Percentiles rank a stretch among this genome's conserved stretches.
Evolutionary conservation across 2,888 invertebrate genomes (phyloP).

Genomic region (Villa cingulata): DNA sequence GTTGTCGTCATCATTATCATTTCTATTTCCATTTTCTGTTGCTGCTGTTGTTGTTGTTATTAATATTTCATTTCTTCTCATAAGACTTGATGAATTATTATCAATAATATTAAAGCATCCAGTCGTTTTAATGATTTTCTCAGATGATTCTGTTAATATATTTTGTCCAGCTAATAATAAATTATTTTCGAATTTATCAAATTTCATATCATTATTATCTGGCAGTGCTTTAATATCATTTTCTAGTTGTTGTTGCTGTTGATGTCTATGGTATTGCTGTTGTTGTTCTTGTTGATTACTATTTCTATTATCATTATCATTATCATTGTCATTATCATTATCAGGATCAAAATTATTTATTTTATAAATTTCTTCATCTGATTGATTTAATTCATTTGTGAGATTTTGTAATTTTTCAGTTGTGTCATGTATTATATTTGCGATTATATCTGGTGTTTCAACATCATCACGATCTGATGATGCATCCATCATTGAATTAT

Average conservation of each 20-base stretch:
- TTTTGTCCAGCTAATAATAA: no score
- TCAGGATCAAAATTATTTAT: conserved; percentile 6
- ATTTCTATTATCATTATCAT: no score
- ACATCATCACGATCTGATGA: conserved; percentile 21
- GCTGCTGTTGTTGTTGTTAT: not conserved
- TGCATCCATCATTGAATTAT: conserved; percentile 30
- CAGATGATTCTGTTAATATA: no score
- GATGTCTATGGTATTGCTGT: not conserved
- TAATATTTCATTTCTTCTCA: not conserved
- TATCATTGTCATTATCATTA: not conserved
- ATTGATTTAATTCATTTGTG: conserved; percentile 26
- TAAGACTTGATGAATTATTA: conserved; percentile 9
- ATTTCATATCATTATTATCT: no score
- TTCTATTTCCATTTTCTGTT: not conserved
- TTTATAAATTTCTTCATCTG: conserved; percentile 17
- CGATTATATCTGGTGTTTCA: conserved; percentile 21
- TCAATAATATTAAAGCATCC: conserved; percentile 4
- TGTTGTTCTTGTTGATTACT: conserved; percentile 1
- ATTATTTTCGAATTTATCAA: no score
- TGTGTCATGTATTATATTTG: conserved; percentile 24
- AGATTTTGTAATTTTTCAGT: conserved; percentile 26
- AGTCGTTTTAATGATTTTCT: no score
- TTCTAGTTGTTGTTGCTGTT: conserved; percentile 1
- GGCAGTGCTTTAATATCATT: no score
- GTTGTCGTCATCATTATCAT: not conserved